Evolutionary conservation across 2,888 invertebrate genomes (phyloP).

Genomic region (Drosophila meridiana): DNA sequence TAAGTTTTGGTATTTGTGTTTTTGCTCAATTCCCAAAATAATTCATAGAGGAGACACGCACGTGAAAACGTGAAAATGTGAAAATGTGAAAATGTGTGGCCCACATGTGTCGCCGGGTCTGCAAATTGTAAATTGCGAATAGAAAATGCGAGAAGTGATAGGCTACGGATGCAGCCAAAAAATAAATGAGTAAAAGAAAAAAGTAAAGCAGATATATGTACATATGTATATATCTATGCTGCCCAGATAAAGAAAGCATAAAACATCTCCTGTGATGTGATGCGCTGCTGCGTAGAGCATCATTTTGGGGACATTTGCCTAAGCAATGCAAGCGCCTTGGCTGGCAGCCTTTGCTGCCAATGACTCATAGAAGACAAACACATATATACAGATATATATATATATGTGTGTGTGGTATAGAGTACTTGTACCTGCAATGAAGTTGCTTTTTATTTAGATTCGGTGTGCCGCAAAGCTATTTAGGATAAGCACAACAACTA

Average conservation of each 20-base stretch:
- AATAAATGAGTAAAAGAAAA: conserved; percentile 14
- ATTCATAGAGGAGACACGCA: conserved; percentile 47
- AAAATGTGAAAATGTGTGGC: conserved; percentile 42
- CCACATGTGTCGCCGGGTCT: conserved; percentile 53
- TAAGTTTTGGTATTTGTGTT: conserved; percentile 52
- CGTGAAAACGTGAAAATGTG: conserved; percentile 46
- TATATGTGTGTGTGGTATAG: conserved; percentile 16
- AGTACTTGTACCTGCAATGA: conserved; percentile 54
- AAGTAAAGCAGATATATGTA: conserved; percentile 10
- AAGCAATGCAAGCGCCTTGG: conserved; percentile 39
- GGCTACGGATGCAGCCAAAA: background rate
- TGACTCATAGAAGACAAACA: conserved; percentile 45
- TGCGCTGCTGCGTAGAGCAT: conserved; percentile 21
- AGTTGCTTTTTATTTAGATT: conserved; percentile 62
- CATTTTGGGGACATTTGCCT: conserved; percentile 54
- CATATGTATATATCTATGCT: conserved; percentile 7
- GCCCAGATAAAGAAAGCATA: conserved; percentile 26
- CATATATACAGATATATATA: background rate
- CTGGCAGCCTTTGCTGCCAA: conserved; percentile 35
- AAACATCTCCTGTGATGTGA: conserved; percentile 45
- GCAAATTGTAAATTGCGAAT: conserved; percentile 17
- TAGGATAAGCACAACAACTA: conserved; percentile 62
- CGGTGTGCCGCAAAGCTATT: conserved; percentile 56
- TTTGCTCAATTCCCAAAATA: conserved; percentile 84
- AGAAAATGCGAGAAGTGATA: conserved; percentile 4